Evolutionary conservation across 2,888 invertebrate genomes (phyloP), one percentile per base, ranked within the genome.

Genomic region (Poecilobothrus nobilitatus): DNA sequence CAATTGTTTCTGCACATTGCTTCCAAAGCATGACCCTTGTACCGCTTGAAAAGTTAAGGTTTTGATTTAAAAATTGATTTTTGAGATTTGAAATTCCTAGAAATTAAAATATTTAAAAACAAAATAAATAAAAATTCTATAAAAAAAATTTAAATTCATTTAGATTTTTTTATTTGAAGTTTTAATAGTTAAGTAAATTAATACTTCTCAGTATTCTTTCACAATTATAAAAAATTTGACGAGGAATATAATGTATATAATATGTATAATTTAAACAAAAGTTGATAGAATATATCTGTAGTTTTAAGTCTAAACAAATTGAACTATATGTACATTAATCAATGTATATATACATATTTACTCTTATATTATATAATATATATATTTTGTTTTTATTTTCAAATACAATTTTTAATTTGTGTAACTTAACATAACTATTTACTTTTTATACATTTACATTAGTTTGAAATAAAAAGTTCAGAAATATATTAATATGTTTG

Each of bases 101-200:
- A 27, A 27, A 27, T 5, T 27, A 5, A 27, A 27, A 27, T 27
- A 27, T 27, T 27, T 7, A 37, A 2, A 37, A 37, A 37, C 12
- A 10, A 37, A 37, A 37, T 37, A 37, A 37, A 37, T 37, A 37
- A 37, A 10, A 27, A 10, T 37, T 37, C 12, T 2, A 37, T 37
- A 5, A 37, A 37, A 37, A 37, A 3, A 37, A 37, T 37, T 37
- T 37, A 37, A 37, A 10, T 53, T 53, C 53, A 53, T 18, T 53
- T n/a, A 53, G 53, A 18, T 53, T 53, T 53, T 44, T 53, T 53
- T 53, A 53, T 53, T 53, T 53, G 18, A 53, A 53, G 53, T 53
- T 53, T 53, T 53, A 53, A 53, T 53, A 53, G 53, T 18, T 53
- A 53, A 53, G 53, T 53, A 53, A 53, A 53, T 53, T 53, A 53